phyloP scores from a whole-genome alignment of 2,113 vertebrate genomes.

The Hydrochoerus hydrochaeris region DNA sequence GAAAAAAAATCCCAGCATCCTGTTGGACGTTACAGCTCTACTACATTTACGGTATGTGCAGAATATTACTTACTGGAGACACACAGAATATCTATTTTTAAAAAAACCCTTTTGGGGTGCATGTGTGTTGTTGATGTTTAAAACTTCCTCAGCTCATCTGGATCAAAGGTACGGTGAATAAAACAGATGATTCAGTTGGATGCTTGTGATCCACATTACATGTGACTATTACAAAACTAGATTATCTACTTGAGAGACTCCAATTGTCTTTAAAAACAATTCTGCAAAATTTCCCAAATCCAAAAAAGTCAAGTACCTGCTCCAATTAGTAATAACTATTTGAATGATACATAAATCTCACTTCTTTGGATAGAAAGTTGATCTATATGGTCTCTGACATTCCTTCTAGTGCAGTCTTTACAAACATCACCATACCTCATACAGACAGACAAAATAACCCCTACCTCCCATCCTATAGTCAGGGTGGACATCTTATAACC shows the following conservation, averaged over 20 bases:
- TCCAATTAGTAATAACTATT: not conserved
- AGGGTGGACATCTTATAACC: not conserved
- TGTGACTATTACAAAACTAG: not conserved
- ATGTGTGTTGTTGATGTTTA: not conserved
- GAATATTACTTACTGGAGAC: not conserved
- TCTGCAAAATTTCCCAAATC: not conserved
- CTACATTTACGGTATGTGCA: not conserved
- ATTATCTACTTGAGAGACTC: not conserved
- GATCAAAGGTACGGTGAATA: not conserved
- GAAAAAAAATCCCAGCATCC: not conserved
- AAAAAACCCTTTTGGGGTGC: not conserved
- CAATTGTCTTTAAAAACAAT: not conserved
- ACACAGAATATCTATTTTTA: not conserved
- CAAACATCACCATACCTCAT: not conserved
- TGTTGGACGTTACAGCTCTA: not conserved
- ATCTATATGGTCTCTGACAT: not conserved
- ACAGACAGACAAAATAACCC: not conserved
- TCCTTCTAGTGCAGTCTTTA: not conserved
- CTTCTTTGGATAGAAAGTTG: slow-evolving; percentile 18
- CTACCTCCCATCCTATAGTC: not conserved
- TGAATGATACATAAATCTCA: not conserved
- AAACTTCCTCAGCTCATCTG: not conserved
- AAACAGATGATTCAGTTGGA: not conserved
- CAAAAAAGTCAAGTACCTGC: not conserved
- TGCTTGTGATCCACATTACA: not conserved